These are phyloP conservation scores for Triplophysa siluroides DNA, from an alignment of 2,113 vertebrate genomes.

Conservation along the genomic window DNA sequence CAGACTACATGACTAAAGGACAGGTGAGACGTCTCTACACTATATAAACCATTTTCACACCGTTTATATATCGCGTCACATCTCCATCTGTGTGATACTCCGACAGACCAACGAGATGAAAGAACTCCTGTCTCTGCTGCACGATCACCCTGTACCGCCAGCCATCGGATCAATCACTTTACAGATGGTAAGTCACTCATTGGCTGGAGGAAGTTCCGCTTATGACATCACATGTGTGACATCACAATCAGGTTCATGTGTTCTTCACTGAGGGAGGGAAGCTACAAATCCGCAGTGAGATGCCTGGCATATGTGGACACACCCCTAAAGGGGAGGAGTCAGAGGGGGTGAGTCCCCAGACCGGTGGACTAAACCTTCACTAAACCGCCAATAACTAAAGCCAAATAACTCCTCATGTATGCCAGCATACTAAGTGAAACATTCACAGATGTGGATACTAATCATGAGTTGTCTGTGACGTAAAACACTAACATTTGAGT, in stretches of 20 bases:
- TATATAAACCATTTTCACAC: not conserved
- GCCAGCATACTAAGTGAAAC: not conserved
- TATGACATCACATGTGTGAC: constrained; percentile 12
- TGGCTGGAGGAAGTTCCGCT: not conserved
- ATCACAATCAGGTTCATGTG: constrained; percentile 55
- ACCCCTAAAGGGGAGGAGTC: constrained; percentile 48
- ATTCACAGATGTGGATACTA: not conserved
- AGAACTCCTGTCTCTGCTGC: constrained; percentile 71
- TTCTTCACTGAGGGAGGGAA: constrained; percentile 71
- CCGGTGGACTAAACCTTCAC: constrained; percentile 29
- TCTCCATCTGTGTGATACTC: not conserved
- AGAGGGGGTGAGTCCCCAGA: constrained; percentile 70
- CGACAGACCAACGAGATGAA: constrained; percentile 77
- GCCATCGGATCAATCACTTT: constrained; percentile 67
- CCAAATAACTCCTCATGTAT: not conserved
- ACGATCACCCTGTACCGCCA: constrained; percentile 71
- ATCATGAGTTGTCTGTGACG: not conserved
- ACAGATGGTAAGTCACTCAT: constrained; percentile 75
- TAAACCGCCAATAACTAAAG: constrained; percentile 13
- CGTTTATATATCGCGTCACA: not conserved
- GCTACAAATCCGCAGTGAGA: constrained; percentile 64
- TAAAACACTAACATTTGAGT: not conserved
- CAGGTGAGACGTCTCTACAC: constrained; percentile 72
- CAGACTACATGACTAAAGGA: constrained; percentile 79
- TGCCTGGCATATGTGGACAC: constrained; percentile 57